These are phyloP conservation scores for Apodemus sylvaticus DNA, from an alignment of 2,113 vertebrate genomes.

Conservation along the genomic window DNA sequence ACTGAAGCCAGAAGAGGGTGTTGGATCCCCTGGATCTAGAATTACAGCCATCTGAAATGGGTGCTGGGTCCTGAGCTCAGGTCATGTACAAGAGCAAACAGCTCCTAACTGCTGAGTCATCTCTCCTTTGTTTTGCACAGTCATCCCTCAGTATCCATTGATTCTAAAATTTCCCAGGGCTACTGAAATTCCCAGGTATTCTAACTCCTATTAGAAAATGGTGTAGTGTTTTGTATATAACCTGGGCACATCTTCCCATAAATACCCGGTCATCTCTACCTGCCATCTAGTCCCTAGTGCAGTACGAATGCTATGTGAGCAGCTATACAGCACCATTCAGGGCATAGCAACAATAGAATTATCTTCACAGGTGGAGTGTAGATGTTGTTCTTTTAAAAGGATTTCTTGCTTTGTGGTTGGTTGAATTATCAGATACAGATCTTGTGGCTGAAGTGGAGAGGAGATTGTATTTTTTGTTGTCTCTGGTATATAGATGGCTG, in stretches of 20 bases:
- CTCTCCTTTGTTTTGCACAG: background rate
- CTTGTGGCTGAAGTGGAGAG: no score
- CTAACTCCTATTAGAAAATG: background rate
- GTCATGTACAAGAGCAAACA: background rate
- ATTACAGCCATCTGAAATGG: background rate
- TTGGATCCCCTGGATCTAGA: background rate
- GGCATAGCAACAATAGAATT: background rate
- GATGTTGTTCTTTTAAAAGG: background rate
- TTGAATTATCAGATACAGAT: background rate
- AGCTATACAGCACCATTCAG: background rate
- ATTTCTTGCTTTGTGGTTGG: background rate
- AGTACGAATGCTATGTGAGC: no score
- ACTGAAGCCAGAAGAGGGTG: background rate
- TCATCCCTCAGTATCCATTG: background rate
- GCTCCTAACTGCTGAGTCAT: background rate
- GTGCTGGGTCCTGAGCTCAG: background rate
- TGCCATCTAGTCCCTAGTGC: background rate
- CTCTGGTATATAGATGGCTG: background rate
- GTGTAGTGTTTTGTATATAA: background rate
- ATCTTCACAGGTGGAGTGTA: background rate
- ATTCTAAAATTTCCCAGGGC: background rate
- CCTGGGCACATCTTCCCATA: no score
- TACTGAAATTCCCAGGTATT: background rate
- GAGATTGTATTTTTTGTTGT: background rate
- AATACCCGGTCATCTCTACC: no score